Evolutionary conservation across 2,797 vertebrate species (phyloP).

Genomic region (Notamacropus eugenii): DNA sequence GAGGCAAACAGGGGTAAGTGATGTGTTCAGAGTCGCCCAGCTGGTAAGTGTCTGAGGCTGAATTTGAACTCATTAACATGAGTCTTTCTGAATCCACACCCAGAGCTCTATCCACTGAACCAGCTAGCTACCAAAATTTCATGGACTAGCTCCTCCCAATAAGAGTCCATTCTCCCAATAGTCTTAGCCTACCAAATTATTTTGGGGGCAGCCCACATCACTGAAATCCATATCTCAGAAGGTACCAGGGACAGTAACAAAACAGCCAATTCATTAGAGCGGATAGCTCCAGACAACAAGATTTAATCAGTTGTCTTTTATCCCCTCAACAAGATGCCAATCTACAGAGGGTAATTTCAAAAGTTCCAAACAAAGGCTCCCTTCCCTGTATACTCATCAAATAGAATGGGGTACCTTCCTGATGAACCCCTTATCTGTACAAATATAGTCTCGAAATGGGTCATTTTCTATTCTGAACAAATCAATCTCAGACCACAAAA

Average conservation of each 20-base stretch:
- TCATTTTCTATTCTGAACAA: neutral
- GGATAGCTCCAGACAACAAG: neutral
- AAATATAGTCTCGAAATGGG: neutral
- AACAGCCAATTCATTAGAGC: neutral
- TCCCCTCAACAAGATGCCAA: neutral
- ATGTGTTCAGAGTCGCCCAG: too few species aligned
- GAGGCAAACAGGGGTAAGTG: neutral
- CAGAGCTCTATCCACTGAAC: neutral
- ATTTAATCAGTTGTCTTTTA: neutral
- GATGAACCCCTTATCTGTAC: neutral
- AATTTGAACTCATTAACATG: neutral
- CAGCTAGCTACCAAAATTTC: neutral
- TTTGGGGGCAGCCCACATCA: neutral
- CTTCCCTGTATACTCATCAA: slow-evolving; percentile 1
- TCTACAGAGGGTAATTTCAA: neutral
- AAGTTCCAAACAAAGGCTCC: slow-evolving; percentile 42
- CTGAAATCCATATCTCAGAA: neutral
- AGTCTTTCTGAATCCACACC: neutral
- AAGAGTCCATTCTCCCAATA: neutral
- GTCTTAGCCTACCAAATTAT: neutral
- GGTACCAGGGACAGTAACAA: neutral
- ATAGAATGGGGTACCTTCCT: neutral
- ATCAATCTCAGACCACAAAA: neutral
- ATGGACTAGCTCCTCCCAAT: neutral
- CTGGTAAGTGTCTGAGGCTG: neutral